Conservation (phyloP, 92 coral and sea anemone species). For the Nematostella vectensis region DNA sequence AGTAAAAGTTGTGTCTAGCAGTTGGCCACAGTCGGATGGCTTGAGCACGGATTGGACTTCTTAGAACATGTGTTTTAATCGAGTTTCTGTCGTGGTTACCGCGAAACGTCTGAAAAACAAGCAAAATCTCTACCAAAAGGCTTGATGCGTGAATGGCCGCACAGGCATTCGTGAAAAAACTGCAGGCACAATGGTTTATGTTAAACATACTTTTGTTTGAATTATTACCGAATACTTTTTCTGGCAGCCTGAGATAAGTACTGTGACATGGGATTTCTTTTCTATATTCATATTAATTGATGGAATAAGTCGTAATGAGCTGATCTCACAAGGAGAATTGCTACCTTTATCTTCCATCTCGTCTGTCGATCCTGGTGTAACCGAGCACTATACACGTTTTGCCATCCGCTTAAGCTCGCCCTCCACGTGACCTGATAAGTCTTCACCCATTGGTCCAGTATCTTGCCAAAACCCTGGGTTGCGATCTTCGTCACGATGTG, state of each 20-base stretch:
- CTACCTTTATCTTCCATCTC: slow-evolving; percentile 53
- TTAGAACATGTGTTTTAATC: slow-evolving; percentile 28
- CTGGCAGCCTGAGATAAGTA: too few relatives aligned
- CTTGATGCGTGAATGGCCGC: too few relatives aligned
- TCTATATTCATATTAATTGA: too few relatives aligned
- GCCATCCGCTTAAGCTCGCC: slow-evolving; percentile 39
- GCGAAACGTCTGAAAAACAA: slow-evolving; percentile 39
- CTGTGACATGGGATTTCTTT: too few relatives aligned
- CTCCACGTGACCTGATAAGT: slow-evolving; percentile 48
- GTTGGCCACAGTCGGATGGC: slow-evolving; percentile 54
- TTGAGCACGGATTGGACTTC: slow-evolving; percentile 39
- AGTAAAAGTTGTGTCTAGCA: slow-evolving; percentile 34
- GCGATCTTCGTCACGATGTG: slow-evolving; percentile 47
- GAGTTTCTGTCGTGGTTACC: slow-evolving; percentile 53
- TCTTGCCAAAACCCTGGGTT: slow-evolving; percentile 69
- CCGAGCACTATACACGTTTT: slow-evolving; percentile 32
- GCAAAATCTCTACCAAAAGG: too few relatives aligned
- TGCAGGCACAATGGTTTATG: too few relatives aligned
- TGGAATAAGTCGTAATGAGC: too few relatives aligned
- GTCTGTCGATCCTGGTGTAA: slow-evolving; percentile 14
- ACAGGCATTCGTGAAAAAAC: background rate
- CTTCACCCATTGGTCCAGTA: slow-evolving; percentile 52
- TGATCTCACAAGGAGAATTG: too few relatives aligned
- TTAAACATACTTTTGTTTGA: too few relatives aligned
- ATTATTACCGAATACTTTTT: too few relatives aligned